phyloP scores from a whole-genome alignment of 1,140 invertebrate species.

The Sinonovacula constricta region DNA sequence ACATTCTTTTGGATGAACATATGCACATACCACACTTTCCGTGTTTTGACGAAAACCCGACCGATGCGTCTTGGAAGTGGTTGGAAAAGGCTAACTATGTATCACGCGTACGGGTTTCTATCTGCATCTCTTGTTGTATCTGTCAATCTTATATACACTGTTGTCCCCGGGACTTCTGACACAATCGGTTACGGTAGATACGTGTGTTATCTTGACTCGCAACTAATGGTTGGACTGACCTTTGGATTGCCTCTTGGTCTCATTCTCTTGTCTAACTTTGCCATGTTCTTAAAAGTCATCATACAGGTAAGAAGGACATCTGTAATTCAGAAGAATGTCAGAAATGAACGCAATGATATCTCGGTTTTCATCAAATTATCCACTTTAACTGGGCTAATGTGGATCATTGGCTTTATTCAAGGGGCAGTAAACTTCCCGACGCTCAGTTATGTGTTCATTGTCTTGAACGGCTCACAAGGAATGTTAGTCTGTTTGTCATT shows the following conservation, averaged over 20 bases:
- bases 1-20: slow-evolving; percentile 33
- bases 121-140: not conserved
- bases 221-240: slow-evolving; percentile 14
- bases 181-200: slow-evolving; percentile 24
- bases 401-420: slow-evolving; percentile 40
- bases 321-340: not conserved
- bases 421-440: not conserved
- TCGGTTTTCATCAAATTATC: slow-evolving; percentile 34
- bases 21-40: slow-evolving; percentile 37
- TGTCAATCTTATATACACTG: too few relatives aligned
- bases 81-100: not conserved
- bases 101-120: not conserved
- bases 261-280: slow-evolving; percentile 1
- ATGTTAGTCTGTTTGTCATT: slow-evolving; percentile 27
- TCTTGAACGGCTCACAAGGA: slow-evolving; percentile 31
- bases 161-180: too few relatives aligned
- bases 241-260: slow-evolving; percentile 22
- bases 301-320: not conserved
- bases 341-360: slow-evolving; percentile 23
- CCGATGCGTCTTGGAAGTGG: not conserved
- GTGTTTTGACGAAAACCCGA: not conserved
- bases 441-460: slow-evolving; percentile 24
- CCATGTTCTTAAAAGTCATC: slow-evolving; percentile 31
- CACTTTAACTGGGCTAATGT: slow-evolving; percentile 29
- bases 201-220: slow-evolving; percentile 23